These are phyloP conservation scores for Oscheius myriophilus DNA, from an alignment of 2,888 invertebrate genomes.

Conservation along the genomic window DNA sequence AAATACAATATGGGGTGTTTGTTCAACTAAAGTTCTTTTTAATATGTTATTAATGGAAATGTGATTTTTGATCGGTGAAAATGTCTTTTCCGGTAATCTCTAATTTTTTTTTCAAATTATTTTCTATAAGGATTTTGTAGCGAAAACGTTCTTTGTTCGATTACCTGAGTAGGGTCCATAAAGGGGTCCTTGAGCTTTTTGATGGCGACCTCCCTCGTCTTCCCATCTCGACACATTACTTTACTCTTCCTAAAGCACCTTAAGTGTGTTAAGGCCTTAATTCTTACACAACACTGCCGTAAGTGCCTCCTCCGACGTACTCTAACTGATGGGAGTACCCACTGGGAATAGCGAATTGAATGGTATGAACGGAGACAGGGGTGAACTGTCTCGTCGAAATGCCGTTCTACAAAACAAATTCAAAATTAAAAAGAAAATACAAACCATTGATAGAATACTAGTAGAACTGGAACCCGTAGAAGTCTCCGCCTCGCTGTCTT, in stretches of 20 bases:
- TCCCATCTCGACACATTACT: conserved; percentile 44
- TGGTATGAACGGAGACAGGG: conserved; percentile 43
- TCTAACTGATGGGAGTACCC: conserved; percentile 43
- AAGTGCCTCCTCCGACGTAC: conserved; percentile 65
- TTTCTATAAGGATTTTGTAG: no score
- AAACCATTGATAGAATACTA: no score
- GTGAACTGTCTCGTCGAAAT: background rate
- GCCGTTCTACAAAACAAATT: background rate
- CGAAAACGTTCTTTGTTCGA: no score
- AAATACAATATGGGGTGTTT: no score
- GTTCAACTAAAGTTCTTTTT: no score
- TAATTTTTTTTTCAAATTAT: no score
- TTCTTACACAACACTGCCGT: conserved; percentile 66
- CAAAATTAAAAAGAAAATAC: background rate
- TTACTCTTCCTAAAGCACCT: conserved; percentile 41
- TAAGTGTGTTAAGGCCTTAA: background rate
- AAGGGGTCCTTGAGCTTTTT: conserved; percentile 65
- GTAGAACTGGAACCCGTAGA: conserved; percentile 1
- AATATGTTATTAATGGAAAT: no score
- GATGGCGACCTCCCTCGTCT: conserved; percentile 56
- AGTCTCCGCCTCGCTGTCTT: background rate
- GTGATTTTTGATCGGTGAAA: no score
- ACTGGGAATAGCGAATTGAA: conserved; percentile 57
- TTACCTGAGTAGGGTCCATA: conserved; percentile 43
- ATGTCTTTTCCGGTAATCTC: no score